phyloP scores from a whole-genome alignment of 2,888 invertebrate species.

The Lutraria lutraria region DNA sequence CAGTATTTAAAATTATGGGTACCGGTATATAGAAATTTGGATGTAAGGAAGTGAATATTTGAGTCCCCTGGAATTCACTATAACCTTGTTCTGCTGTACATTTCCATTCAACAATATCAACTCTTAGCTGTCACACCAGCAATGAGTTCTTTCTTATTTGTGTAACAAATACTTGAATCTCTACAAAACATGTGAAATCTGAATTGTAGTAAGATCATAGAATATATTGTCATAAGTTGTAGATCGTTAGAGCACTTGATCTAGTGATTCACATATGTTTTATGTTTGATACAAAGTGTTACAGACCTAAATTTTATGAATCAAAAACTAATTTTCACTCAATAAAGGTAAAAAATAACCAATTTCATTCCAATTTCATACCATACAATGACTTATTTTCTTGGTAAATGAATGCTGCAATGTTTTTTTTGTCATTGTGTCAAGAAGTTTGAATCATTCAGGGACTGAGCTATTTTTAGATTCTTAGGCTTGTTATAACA shows the following conservation, averaged over 20 bases:
- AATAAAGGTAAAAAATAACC: background rate
- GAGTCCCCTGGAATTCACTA: too few relatives aligned
- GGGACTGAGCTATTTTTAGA: conserved; percentile 18
- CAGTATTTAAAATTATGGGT: too few relatives aligned
- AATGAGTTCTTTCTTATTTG: background rate
- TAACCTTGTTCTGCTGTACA: too few relatives aligned
- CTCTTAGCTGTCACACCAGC: too few relatives aligned
- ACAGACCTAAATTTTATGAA: background rate
- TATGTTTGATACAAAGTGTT: conserved; percentile 16
- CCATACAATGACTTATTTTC: background rate
- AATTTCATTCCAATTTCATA: background rate
- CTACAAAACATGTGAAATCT: background rate
- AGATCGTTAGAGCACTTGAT: background rate
- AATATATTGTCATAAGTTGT: conserved; percentile 6
- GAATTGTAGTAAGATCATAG: background rate
- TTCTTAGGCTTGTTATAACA: background rate
- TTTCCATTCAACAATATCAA: too few relatives aligned
- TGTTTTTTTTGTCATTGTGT: background rate
- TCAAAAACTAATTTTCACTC: background rate
- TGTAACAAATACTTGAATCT: conserved; percentile 5
- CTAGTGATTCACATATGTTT: background rate
- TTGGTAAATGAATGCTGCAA: background rate
- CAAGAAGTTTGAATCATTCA: background rate
- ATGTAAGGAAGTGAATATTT: too few relatives aligned
- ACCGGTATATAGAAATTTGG: too few relatives aligned